phyloP scores from a whole-genome alignment of 2,113 vertebrate species.

The Telmatochromis sp. region DNA sequence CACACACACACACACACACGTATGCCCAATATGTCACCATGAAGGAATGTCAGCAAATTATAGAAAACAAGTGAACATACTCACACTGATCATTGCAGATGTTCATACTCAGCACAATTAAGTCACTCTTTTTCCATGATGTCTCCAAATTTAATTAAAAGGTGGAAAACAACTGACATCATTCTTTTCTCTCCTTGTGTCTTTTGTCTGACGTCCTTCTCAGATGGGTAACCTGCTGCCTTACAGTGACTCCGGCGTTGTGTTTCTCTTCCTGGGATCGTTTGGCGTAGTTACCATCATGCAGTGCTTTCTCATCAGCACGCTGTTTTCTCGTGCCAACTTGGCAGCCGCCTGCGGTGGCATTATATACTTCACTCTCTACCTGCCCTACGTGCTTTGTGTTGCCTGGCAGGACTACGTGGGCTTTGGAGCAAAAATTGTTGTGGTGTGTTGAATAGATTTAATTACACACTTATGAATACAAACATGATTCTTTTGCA shows the following conservation, averaged over 20 bases:
- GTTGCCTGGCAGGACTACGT: constrained; percentile 95
- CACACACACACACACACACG: neutral
- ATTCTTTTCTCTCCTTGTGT: neutral
- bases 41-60: neutral
- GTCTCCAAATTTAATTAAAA: neutral
- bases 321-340: constrained; percentile 91
- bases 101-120: neutral
- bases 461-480: neutral
- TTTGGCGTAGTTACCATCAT: constrained; percentile 91
- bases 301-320: constrained; percentile 97
- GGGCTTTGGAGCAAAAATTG: constrained; percentile 81
- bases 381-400: constrained; percentile 90
- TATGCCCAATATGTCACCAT: neutral
- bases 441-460: constrained; percentile 76
- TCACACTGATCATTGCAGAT: neutral
- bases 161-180: constrained; percentile 8
- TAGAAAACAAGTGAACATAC: neutral
- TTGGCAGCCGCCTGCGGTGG: constrained; percentile 92
- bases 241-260: constrained; percentile 88
- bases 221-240: constrained; percentile 93
- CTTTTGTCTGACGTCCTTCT: neutral
- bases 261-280: constrained; percentile 87
- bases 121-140: neutral
- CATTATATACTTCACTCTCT: constrained; percentile 93
- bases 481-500: neutral